phyloP scores from a whole-genome alignment of 1,140 invertebrate species.

The Papilio polyxenes region DNA sequence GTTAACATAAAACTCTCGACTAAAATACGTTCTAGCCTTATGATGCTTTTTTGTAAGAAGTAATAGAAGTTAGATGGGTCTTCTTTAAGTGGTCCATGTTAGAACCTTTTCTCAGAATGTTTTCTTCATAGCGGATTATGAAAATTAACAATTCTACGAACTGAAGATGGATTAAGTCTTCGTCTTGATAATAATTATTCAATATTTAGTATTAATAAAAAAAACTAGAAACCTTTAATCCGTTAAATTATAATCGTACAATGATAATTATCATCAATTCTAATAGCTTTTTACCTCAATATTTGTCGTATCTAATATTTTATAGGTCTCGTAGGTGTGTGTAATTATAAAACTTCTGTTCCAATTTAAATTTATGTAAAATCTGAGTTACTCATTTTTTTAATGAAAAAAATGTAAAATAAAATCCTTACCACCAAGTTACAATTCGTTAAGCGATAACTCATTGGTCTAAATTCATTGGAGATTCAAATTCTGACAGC shows the following conservation, averaged over 20 bases:
- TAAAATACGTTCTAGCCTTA: neutral
- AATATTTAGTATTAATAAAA: neutral
- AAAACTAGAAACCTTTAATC: too few species aligned
- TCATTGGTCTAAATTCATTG: slow-evolving; percentile 12
- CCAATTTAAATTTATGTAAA: too few species aligned
- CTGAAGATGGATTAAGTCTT: slow-evolving; percentile 65
- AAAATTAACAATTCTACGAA: slow-evolving; percentile 54
- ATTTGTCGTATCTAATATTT: too few species aligned
- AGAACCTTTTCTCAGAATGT: slow-evolving; percentile 61
- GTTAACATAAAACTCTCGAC: slow-evolving; percentile 41
- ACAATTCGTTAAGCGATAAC: neutral
- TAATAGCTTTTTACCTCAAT: too few species aligned
- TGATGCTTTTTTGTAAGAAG: slow-evolving; percentile 25
- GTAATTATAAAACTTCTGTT: too few species aligned
- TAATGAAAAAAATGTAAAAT: neutral
- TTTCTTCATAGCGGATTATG: slow-evolving; percentile 72
- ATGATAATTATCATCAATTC: too few species aligned
- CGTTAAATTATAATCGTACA: too few species aligned
- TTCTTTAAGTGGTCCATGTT: slow-evolving; percentile 49
- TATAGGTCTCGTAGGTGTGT: too few species aligned
- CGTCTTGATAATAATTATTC: slow-evolving; percentile 45
- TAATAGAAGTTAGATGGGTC: slow-evolving; percentile 38
- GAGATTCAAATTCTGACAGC: slow-evolving; percentile 22
- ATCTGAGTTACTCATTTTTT: too few species aligned
- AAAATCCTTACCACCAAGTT: neutral